Base-by-base conservation (phyloP, 1,140 invertebrate genomes). In the Hormaphis cornu region DNA sequence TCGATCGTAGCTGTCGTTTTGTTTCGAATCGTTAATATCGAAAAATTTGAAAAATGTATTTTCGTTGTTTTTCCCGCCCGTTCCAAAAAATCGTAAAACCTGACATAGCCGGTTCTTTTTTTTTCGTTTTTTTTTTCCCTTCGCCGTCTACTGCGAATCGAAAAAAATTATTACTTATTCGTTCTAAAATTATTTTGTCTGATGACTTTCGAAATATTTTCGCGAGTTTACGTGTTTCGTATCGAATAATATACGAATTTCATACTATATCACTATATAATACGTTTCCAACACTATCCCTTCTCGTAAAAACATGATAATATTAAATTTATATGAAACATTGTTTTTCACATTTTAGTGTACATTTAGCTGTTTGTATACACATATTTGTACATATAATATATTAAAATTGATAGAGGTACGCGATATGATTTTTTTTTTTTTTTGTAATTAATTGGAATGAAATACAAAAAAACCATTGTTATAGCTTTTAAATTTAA, bases 401-500 rank as follows among this genome's bases (percentile, higher is more conserved):
- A 48, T 66, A 48, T 50, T 48, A 26, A 66, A 50, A 66, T 66
- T 33, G 48, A 66, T 66, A 66, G 61, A 5, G 26, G 42, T 66
- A 66, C 61, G 61, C 61, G 61, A 66, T 66, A 66, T 66, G 48
- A 66, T 66, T 66, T 66, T 66, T 50, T 50, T 66, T 66, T 66
- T 66, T 50, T 50, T 66, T 66, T 66, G 61, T 66, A 66, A 66
- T 66, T 66, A 66, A 66, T 66, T 50, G 61, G 61, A 66, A 46
- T 50, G 10, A 50, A 24, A 54, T n/a, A 35, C 26, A 63, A 66
- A 66, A 66, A 66, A 66, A 46, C 61, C 61, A 66, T 66, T 66
- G 61, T 66, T 66, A 66, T 66, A 66, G 61, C 61, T 66, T 66
- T 58, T 66, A 66, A 66, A 66, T 50, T 66, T 66, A 66, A 66